Evolutionary conservation across 2,113 vertebrate species (phyloP), one percentile per base, ranked within the genome.

Genomic region (Peromyscus californicus): DNA sequence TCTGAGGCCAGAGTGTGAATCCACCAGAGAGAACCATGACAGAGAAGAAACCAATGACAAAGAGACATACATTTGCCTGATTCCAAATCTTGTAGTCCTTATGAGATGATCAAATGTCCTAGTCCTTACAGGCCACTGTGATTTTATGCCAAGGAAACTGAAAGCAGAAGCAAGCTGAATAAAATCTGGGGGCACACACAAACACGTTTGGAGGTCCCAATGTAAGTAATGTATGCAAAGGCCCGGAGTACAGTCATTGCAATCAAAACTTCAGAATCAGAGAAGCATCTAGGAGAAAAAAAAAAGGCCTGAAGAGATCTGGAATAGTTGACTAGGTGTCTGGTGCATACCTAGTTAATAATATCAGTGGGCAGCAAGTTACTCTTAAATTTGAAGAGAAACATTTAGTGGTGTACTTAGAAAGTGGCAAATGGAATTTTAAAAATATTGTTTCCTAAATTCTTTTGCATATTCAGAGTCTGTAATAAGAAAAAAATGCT

Each of bases 291-390:
- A 15, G 63, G 3, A 36, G 5, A 36, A 89, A 7, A 36, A n/a
- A n/a, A 86, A 7, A 21, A 83, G 33, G 16, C 6, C 16, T 36
- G 1, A 0, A 4, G 2, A 31, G 19, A 15, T 21, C 0, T 17
- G 4, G 2, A 42, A 2, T 12, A 5, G 3, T 24, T 24, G 70
- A 45, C 42, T 15, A 42, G 39, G 31, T 22, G 5, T 65, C 75
- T 85, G 33, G 39, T 42, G 3, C 57, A 29, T 51, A 42, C 4
- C 39, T 22, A 13, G 10, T 29, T 91, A 95, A 95, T 10, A 70
- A 51, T 54, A 48, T 9, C 42, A 61, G 11, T 45, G 22, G 17
- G 2, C 17, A 26, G 48, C 42, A 65, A 12, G 8, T 79, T 3
- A n/a, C 17, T 76, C 69, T 83, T 24, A 65, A 51, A 51, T 17